These are phyloP conservation scores for Catharus minimus DNA, from an alignment of 2,113 vertebrate species.

Conservation along the genomic window DNA sequence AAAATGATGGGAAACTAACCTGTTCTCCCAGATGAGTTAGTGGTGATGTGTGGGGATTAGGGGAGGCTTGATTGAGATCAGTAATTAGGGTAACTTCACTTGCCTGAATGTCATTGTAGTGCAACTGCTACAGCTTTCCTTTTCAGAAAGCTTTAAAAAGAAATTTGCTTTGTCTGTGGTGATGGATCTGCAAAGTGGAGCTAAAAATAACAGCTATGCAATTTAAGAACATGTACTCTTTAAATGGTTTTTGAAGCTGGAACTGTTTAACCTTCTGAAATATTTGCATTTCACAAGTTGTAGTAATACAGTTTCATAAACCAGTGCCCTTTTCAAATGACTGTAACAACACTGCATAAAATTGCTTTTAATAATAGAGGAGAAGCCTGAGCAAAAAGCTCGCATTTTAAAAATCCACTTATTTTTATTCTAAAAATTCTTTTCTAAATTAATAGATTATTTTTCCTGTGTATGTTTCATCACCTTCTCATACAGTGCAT, in stretches of 20 bases:
- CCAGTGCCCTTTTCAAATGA: conserved; percentile 40
- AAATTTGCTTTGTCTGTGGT: neutral
- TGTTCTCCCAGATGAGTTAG: neutral
- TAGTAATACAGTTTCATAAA: conserved; percentile 33
- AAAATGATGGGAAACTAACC: neutral
- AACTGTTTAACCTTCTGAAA: conserved; percentile 37
- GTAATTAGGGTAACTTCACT: neutral
- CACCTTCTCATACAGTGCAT: neutral
- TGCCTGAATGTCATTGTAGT: conserved; percentile 1
- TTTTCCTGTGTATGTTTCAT: neutral
- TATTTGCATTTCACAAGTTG: conserved; percentile 31
- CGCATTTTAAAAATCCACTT: neutral
- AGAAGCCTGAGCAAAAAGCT: neutral
- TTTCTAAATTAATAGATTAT: neutral
- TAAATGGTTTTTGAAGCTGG: neutral
- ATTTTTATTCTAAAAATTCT: neutral
- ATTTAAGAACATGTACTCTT: neutral
- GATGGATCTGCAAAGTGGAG: neutral
- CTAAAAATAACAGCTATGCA: conserved; percentile 21
- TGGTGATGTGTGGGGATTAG: neutral
- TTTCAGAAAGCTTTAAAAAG: neutral
- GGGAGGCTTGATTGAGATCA: conserved; percentile 20
- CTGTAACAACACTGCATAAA: neutral
- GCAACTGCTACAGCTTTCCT: neutral
- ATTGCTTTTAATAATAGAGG: neutral